Evolutionary conservation across 1,140 invertebrate species (phyloP), one percentile per base, ranked within the genome.

Genomic region (Ceratina calcarata): DNA sequence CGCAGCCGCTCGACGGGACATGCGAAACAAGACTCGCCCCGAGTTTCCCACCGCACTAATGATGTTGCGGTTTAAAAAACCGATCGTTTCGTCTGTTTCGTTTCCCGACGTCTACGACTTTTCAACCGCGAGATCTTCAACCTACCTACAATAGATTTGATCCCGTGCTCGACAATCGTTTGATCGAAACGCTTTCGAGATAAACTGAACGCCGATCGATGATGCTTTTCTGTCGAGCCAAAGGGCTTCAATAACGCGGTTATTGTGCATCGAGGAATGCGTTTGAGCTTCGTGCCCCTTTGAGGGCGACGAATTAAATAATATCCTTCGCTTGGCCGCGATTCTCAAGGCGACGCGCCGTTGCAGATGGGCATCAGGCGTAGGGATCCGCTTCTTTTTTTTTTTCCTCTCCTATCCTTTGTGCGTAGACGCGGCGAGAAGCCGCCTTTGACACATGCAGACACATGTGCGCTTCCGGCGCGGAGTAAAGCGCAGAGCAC

Each of bases 371-470:
- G 53, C n/a, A 66, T 74, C 37, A 16, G 66, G 62, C 62, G 51
- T 24, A 15, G 20, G 61, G 24, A 18, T 22, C 12, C 37, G 10
- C 20, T 4, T 18, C 20, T 27, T 20, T 51, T 64, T 37, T 37
- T 66, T 51, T 64, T 20, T 49, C 37, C 37, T 7, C 3, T 24
- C 16, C 18, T 15, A 3, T 20, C 51, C 67, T 72, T 74, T 74
- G 55, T 79, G 13, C 37, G 37, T 45, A 45, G 62, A 71, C 45
- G 60, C 37, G 55, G 18, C 24, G 45, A 53, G 45, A n/a, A 65
- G n/a, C 55, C 71, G 71, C 66, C 78, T 76, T 85, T 84, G 81
- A 80, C 76, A 83, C 81, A 84, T 53, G 71, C 80, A 71, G 81
- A 80, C 76, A 83, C 81, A 84, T 53, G 71, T 83, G 77, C 58